phyloP scores from a whole-genome alignment of 2,888 invertebrate species.

The Villa cingulata region DNA sequence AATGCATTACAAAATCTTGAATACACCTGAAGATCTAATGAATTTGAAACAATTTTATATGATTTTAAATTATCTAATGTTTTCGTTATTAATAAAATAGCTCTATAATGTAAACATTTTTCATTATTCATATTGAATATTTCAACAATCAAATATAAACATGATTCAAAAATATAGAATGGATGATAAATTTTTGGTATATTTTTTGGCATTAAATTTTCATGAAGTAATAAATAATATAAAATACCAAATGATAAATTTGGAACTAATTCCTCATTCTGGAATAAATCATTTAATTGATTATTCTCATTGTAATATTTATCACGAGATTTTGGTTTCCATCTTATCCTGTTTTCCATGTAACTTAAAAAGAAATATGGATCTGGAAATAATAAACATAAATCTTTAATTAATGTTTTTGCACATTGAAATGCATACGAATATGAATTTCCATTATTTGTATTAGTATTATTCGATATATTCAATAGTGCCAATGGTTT shows the following conservation, averaged over 20 bases:
- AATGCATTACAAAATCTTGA: slow-evolving; percentile 47
- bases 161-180: slow-evolving; percentile 48
- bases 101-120: slow-evolving; percentile 48
- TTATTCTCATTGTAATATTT: too few species aligned
- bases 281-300: slow-evolving; percentile 40
- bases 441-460: slow-evolving; percentile 39
- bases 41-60: slow-evolving; percentile 35
- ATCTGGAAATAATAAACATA: slow-evolving; percentile 39
- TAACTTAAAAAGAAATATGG: slow-evolving; percentile 37
- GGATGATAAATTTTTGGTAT: slow-evolving; percentile 28
- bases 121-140: slow-evolving; percentile 42
- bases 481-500: slow-evolving; percentile 59
- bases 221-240: slow-evolving; percentile 53
- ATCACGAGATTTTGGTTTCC: slow-evolving; percentile 17
- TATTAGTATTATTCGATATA: slow-evolving; percentile 41
- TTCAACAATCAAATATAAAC: slow-evolving; percentile 43
- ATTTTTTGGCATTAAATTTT: slow-evolving; percentile 36
- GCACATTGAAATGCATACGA: slow-evolving; percentile 44
- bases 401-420: slow-evolving; percentile 39
- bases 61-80: slow-evolving; percentile 37
- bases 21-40: slow-evolving; percentile 47
- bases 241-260: slow-evolving; percentile 53
- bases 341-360: slow-evolving; percentile 25
- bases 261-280: slow-evolving; percentile 42
- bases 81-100: slow-evolving; percentile 42